Conservation (phyloP, 1,140 invertebrate genomes). For the Harpegnathos saltator region DNA sequence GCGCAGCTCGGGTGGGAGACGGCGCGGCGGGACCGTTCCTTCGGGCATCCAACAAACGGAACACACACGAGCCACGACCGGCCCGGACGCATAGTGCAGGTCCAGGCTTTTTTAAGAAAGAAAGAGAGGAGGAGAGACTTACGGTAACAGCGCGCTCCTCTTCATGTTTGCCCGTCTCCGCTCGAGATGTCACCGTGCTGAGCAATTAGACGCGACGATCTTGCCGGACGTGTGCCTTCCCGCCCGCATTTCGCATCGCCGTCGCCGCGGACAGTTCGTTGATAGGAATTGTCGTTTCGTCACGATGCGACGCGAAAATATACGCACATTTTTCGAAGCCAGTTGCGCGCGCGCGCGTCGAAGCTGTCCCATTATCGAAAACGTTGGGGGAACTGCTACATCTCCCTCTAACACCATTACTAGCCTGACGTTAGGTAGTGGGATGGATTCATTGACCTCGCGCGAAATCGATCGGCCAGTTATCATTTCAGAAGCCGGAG, state of each 20-base stretch:
- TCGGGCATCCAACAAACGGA: neutral
- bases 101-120: neutral
- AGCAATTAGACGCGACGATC: too few species aligned
- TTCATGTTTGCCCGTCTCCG: neutral
- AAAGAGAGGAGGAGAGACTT: neutral
- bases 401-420: slow-evolving; percentile 57
- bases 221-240: too few species aligned
- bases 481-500: slow-evolving; percentile 50
- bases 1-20: neutral
- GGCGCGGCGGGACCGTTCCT: neutral
- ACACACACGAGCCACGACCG: slow-evolving; percentile 11
- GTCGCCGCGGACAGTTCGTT: too few species aligned
- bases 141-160: neutral
- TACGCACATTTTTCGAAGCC: slow-evolving; percentile 10
- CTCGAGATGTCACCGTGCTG: too few species aligned
- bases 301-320: neutral
- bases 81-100: neutral
- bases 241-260: too few species aligned
- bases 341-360: slow-evolving; percentile 3
- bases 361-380: slow-evolving; percentile 43
- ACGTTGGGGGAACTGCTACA: slow-evolving; percentile 47
- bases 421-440: slow-evolving; percentile 33
- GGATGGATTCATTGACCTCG: slow-evolving; percentile 69
- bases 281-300: too few species aligned
- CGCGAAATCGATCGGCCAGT: slow-evolving; percentile 67